Conservation (phyloP, 2,113 vertebrate genomes). For the Malurus cyaneus region DNA sequence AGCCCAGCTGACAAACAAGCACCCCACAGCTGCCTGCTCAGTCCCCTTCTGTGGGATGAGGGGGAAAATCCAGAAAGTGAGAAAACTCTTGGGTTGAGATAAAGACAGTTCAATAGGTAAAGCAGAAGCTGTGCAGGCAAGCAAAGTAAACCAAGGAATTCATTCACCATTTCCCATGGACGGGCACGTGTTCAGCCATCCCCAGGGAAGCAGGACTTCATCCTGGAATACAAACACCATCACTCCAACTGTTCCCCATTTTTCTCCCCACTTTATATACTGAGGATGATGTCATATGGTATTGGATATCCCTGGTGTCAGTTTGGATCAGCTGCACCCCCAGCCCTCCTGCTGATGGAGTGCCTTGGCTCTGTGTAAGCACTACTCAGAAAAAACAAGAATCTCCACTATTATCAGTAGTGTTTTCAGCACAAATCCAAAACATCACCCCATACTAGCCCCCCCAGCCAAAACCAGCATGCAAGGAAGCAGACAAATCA, state of each 20-base stretch:
- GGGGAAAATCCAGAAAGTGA: neutral
- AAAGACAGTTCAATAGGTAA: neutral
- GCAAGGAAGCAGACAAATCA: fast-evolving
- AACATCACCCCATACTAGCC: neutral
- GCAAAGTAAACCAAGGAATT: neutral
- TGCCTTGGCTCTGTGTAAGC: neutral
- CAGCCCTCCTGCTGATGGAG: no score
- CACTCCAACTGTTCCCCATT: neutral
- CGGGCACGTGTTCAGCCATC: neutral
- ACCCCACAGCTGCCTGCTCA: neutral
- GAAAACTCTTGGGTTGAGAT: neutral
- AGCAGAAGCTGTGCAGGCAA: neutral
- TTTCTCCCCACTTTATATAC: neutral
- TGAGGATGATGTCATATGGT: neutral
- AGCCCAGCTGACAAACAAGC: neutral
- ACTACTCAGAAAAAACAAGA: neutral
- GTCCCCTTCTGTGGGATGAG: neutral
- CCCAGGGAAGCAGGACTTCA: neutral
- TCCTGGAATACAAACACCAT: neutral
- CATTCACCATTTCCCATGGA: neutral
- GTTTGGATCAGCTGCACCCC: neutral
- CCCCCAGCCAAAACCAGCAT: neutral
- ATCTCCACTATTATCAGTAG: neutral
- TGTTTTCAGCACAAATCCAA: neutral
- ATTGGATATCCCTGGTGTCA: neutral